Conservation (phyloP, 1,140 invertebrate species). For the Amyelois transitella region DNA sequence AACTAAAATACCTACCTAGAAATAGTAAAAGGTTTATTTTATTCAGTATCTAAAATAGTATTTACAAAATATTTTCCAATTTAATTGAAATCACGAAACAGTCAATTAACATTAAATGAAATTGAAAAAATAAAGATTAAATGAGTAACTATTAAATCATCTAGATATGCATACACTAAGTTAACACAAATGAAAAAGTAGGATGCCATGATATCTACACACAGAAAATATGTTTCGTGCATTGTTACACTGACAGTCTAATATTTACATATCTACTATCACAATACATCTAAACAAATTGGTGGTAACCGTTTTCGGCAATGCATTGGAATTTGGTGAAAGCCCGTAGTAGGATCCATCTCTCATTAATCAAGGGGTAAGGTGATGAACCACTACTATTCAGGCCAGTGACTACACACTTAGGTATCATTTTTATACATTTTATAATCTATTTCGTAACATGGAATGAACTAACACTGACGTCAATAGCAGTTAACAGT, state of each 20-base stretch:
- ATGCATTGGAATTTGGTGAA: background rate
- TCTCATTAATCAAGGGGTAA: background rate
- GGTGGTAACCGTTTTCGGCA: background rate
- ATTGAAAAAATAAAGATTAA: no score
- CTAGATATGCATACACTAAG: background rate
- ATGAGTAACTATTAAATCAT: background rate
- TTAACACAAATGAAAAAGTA: background rate
- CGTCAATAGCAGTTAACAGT: constrained; percentile 8
- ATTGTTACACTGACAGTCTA: background rate
- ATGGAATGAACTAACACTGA: background rate
- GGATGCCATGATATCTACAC: background rate
- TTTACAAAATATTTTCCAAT: no score
- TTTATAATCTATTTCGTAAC: constrained; percentile 2
- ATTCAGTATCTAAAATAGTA: no score
- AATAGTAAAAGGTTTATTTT: no score
- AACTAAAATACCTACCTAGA: no score
- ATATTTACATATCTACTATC: background rate
- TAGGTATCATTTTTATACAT: background rate
- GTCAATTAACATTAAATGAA: background rate
- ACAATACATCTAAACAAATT: background rate
- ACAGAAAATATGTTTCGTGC: background rate
- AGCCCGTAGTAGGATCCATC: background rate
- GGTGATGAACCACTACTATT: background rate
- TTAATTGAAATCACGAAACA: background rate
- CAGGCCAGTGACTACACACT: background rate